These are phyloP conservation scores for Dasypus novemcinctus DNA, from an alignment of 2,113 vertebrate species.

Conservation along the genomic window DNA sequence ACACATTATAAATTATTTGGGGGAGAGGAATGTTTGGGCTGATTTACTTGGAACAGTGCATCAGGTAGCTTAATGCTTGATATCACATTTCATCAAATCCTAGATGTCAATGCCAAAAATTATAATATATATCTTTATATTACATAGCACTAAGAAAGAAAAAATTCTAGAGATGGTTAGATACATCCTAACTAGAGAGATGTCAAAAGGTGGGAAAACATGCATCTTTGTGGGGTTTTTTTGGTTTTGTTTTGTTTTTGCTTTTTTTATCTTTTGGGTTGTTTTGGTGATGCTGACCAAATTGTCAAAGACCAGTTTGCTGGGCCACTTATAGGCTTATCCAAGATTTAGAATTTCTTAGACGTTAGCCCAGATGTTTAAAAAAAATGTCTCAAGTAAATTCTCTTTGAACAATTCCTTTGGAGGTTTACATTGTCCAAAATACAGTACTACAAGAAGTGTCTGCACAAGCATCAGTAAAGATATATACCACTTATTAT, in stretches of 20 bases:
- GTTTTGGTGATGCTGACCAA: constrained; percentile 44
- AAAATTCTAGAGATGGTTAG: background rate
- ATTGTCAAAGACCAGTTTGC: constrained; percentile 29
- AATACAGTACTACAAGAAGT: background rate
- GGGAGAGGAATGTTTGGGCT: background rate
- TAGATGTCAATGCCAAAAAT: background rate
- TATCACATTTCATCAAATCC: background rate
- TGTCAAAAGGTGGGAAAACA: constrained; percentile 49
- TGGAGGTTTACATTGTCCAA: constrained; percentile 5
- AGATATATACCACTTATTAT: background rate
- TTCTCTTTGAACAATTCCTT: constrained; percentile 8
- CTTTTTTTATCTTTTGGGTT: no score
- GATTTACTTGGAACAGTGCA: constrained; percentile 21
- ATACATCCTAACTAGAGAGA: background rate
- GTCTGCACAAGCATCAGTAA: background rate
- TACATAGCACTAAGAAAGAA: background rate
- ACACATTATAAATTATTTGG: constrained; percentile 38
- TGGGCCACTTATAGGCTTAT: background rate
- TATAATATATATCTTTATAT: background rate
- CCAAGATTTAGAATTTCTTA: constrained; percentile 9
- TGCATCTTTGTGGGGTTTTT: background rate
- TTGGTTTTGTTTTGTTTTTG: background rate
- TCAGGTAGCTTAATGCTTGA: background rate
- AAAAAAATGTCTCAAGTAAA: constrained; percentile 13
- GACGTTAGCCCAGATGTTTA: background rate